A percentile compares a stretch with the other conserved stretches of the same genome.
Evolutionary conservation across 2,113 vertebrate genomes (phyloP).

Genomic region (Sceloporus tristichus): DNA sequence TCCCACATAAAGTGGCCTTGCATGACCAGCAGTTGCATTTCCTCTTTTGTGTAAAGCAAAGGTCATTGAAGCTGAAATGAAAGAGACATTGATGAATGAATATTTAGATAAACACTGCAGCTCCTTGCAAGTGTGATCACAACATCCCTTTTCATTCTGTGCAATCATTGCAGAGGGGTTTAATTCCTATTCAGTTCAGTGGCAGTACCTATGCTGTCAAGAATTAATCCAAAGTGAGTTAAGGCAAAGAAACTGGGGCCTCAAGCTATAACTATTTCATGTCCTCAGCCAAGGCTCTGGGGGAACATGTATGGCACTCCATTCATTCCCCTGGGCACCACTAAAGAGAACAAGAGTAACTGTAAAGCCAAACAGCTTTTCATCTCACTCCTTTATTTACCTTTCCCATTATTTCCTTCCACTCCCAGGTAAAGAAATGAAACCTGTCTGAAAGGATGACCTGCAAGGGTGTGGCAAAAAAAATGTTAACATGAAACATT

Average conservation of each 20-base stretch:
- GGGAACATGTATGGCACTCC: conserved; percentile 22
- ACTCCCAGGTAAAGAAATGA: conserved; percentile 74
- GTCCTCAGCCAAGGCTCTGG: conserved; percentile 7
- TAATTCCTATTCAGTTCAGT: background rate
- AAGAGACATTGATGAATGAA: background rate
- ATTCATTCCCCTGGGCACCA: conserved; percentile 61
- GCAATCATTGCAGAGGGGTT: background rate
- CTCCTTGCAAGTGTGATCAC: background rate
- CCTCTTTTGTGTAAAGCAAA: background rate
- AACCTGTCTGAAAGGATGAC: conserved; percentile 69
- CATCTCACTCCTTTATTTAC: conserved; percentile 75
- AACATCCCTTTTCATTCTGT: conserved; percentile 1
- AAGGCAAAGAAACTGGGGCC: rapidly evolving
- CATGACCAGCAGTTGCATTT: background rate
- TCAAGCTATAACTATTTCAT: background rate
- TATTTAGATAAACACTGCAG: background rate
- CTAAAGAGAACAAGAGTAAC: conserved; percentile 68
- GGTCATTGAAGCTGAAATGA: conserved; percentile 19
- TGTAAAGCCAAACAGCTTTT: conserved; percentile 70
- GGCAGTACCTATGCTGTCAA: background rate
- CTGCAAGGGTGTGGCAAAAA: conserved; percentile 67
- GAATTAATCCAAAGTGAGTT: background rate
- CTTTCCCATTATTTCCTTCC: conserved; percentile 75
- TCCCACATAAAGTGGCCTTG: background rate
- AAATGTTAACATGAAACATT: conserved; percentile 66